Base-by-base conservation (phyloP, 2,797 vertebrate species). In the Melanogrammus aeglefinus region DNA sequence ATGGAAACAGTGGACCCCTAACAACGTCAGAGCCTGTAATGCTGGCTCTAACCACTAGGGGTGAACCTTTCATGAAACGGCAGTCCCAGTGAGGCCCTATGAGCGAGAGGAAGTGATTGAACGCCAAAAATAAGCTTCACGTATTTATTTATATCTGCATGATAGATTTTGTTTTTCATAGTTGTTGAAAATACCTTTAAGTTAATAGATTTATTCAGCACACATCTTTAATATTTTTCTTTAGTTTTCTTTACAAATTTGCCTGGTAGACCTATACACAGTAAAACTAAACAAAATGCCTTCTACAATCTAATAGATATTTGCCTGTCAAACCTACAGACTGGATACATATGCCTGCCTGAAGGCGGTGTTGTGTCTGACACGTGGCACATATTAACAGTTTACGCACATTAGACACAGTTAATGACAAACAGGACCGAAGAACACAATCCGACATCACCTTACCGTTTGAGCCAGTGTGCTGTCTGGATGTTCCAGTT, bases 401-500 rank as follows among this genome's bases (percentile, higher is more conserved):
- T 57, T 57, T 13, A 57, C 51, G n/a, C 51, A 57, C 13, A 71
- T 71, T 29, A 33, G 5, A 71, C 70, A 74, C 72, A 41, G 35
- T 69, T 24, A 74, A 36, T 36, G 5, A n/a, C 36, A 39, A 12
- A 24, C 9, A 16, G 10, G 36, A 72, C 9, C 36, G 57, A 31
- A 1, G 3, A 38, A 9, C 35, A n/a, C 27, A 44, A 16, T 3
- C 36, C n/a, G 0, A 21, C 31, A 73, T 35, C 18, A 10, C 27
- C 77, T 78, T 92, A 97, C 97, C 96, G 96, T 94, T 98, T 98
- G 75, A 98, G 96, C 97, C 97, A 98, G 74, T 96, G 95, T 69
- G 95, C 96, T n/a, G 97, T 98, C 91, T 98, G 97, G 83, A 98
- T 97, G 89, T 98, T 98, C 97, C 97, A 98, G 82, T 98, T 98